Base-by-base conservation (phyloP, 2,797 vertebrate species). In the Cichlasoma orientale region DNA sequence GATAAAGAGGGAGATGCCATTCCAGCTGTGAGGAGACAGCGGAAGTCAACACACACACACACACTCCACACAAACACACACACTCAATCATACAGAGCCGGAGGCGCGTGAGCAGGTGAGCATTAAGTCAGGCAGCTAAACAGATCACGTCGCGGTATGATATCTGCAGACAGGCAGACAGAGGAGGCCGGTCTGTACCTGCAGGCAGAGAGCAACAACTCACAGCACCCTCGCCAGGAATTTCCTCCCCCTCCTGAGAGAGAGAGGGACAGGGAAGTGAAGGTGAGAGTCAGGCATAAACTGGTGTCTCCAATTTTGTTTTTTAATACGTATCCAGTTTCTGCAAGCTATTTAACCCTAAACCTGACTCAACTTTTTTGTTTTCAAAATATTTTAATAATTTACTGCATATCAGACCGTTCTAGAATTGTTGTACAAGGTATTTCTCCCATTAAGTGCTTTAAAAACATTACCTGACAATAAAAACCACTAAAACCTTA, bases 131-230 rank as follows among this genome's bases (percentile, higher is more conserved):
- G 90, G 85, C 88, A 91, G 90, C 88, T 89, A 91, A 94, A 93
- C 89, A 90, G 89, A 93, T 93, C 92, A 94, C 84, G 88, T 90
- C 76, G 82, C 55, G 54, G 89, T 91, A 78, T 91, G 92, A 92
- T 92, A 92, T 93, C 94, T 90, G 89, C 87, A 92, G 94, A 93
- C 93, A 90, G 88, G 90, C 93, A 93, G 90, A 90, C 91, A 88
- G 92, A 91, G 86, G 85, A 88, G 87, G 88, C 91, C 58, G 82
- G 92, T 90, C 87, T 91, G 78, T 91, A 94, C 94, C 93, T 94
- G 90, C 92, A 92, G 94, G 93, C 90, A 79, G 71, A 79, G 80
- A 89, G 86, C 81, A 88, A 84, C 87, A 86, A 82, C 86, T 88
- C 79, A 70, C 87, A 88, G 86, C 86, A 87, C 80, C 85, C 84